phyloP scores from a whole-genome alignment of 2,888 invertebrate species.

The Pseudococcus jackbeardsleyi region DNA sequence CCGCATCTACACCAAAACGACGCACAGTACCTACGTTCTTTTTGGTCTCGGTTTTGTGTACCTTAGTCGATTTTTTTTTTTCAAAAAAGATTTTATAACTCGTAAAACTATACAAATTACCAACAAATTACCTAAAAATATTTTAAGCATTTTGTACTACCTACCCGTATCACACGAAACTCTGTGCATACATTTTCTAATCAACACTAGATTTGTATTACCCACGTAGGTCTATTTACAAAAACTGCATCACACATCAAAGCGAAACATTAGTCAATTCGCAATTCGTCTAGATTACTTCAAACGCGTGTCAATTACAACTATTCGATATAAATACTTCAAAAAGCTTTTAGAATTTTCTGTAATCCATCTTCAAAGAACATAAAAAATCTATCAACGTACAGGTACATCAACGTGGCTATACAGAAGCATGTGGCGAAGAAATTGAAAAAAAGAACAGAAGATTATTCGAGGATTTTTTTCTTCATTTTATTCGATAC shows the following conservation, averaged over 20 bases:
- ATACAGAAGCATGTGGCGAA: neutral
- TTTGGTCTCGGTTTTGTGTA: conserved; percentile 57
- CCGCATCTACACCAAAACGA: conserved; percentile 41
- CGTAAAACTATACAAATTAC: conserved; percentile 58
- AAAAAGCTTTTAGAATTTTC: neutral
- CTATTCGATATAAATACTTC: neutral
- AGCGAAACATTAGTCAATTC: conserved; percentile 40
- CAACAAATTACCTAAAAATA: conserved; percentile 60
- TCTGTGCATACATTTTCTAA: neutral
- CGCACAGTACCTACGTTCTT: conserved; percentile 48
- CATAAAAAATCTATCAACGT: neutral
- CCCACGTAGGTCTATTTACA: conserved; percentile 12
- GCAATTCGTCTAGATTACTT: neutral
- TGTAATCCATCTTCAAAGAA: neutral
- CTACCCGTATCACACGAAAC: neutral
- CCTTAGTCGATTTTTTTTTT: neutral
- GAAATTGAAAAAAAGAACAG: neutral
- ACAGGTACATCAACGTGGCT: neutral
- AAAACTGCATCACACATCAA: neutral
- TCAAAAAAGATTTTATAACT: conserved; percentile 54
- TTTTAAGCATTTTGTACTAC: conserved; percentile 26
- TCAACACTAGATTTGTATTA: neutral
- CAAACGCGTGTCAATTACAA: conserved; percentile 14
- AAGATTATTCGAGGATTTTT: too few relatives aligned
- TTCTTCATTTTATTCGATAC: too few relatives aligned